Conservation (phyloP, 2,113 vertebrate species). For the Colistium nudipinnis region DNA sequence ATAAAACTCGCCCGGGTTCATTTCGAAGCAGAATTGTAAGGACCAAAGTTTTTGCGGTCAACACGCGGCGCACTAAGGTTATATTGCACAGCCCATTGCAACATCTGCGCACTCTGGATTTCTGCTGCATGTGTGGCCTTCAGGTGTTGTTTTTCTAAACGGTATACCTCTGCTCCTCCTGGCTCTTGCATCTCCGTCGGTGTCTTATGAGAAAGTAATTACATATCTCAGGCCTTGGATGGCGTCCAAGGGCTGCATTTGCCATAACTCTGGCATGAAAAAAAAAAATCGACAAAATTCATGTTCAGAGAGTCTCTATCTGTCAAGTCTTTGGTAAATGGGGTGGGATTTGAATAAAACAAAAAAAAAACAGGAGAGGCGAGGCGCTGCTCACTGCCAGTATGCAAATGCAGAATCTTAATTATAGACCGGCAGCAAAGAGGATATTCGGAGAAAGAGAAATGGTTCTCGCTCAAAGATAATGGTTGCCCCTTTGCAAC, state of each 20-base stretch:
- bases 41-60: neutral
- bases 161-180: conserved; percentile 34
- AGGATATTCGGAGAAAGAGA: conserved; percentile 64
- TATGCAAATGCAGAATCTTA: conserved; percentile 78
- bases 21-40: conserved; percentile 9
- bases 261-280: conserved; percentile 56
- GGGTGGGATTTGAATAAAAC: conserved; percentile 77
- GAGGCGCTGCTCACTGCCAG: conserved; percentile 58
- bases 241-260: conserved; percentile 61
- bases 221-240: conserved; percentile 61
- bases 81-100: conserved; percentile 38
- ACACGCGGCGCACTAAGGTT: conserved; percentile 16
- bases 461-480: conserved; percentile 61
- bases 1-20: too few relatives aligned
- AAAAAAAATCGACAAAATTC: conserved; percentile 67
- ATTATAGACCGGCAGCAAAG: conserved; percentile 67
- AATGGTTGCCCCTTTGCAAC: conserved; percentile 54
- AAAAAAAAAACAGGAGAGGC: conserved; percentile 65
- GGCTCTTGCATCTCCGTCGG: conserved; percentile 53
- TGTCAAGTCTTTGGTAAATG: conserved; percentile 74
- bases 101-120: conserved; percentile 35
- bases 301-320: conserved; percentile 71
- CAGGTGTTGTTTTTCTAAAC: conserved; percentile 61
- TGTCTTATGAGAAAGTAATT: conserved; percentile 70
- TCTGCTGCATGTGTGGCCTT: conserved; percentile 34